Conservation (phyloP, 2,113 vertebrate species). For the Mionectes macconnelli region DNA sequence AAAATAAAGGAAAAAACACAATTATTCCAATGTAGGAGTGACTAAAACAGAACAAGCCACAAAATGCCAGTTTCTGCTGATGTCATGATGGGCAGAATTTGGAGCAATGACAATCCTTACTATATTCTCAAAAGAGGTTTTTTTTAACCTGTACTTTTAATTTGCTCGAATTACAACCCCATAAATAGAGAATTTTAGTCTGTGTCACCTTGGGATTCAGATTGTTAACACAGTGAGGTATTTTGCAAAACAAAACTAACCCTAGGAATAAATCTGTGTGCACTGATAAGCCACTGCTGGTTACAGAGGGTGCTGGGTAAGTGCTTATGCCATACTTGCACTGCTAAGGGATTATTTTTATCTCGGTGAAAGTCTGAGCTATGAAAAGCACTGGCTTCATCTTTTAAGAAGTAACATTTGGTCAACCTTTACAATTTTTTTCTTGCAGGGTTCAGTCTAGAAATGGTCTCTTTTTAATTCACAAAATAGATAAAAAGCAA, state of each 20-base stretch:
- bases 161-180: background rate
- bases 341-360: background rate
- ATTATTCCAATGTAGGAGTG: background rate
- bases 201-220: background rate
- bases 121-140: background rate
- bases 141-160: background rate
- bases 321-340: background rate
- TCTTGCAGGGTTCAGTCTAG: background rate
- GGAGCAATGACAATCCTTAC: background rate
- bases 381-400: background rate
- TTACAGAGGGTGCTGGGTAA: background rate
- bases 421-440: background rate
- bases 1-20: background rate
- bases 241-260: background rate
- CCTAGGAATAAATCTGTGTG: background rate
- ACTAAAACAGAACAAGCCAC: conserved; percentile 5
- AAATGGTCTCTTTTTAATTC: background rate
- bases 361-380: background rate
- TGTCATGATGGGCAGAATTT: background rate
- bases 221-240: background rate
- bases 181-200: background rate
- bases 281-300: background rate
- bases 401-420: background rate
- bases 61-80: background rate
- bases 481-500: background rate